Evolutionary conservation across 2,888 invertebrate genomes (phyloP).

Genomic region (Cotesia congregata): DNA sequence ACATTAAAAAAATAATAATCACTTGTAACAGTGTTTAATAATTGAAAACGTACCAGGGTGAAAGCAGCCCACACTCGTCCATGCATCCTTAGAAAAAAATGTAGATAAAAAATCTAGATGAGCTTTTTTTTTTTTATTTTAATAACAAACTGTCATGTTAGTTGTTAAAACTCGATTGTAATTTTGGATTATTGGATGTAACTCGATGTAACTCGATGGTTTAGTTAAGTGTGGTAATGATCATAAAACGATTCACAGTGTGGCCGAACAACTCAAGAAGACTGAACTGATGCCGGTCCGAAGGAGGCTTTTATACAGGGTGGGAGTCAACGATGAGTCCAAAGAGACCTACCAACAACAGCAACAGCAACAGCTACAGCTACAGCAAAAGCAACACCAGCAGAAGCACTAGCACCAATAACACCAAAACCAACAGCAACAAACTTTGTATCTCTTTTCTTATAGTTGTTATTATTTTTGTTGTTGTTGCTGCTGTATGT

Average conservation of each 20-base stretch:
- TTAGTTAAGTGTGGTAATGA: slow-evolving; percentile 41
- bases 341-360: slow-evolving; percentile 16
- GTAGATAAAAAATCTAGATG: neutral
- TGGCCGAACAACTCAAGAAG: slow-evolving; percentile 60
- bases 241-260: slow-evolving; percentile 51
- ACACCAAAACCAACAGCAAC: slow-evolving; percentile 53
- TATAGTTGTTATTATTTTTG: slow-evolving; percentile 43
- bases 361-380: too few relatives aligned
- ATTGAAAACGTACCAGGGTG: slow-evolving; percentile 58
- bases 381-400: slow-evolving; percentile 48
- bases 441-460: slow-evolving; percentile 56
- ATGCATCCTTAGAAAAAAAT: slow-evolving; percentile 52
- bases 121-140: slow-evolving; percentile 31
- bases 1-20: neutral
- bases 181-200: slow-evolving; percentile 10
- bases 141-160: neutral
- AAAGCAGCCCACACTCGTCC: slow-evolving; percentile 54
- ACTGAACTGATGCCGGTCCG: slow-evolving; percentile 61
- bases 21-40: slow-evolving; percentile 23
- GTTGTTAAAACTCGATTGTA: neutral
- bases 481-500: neutral
- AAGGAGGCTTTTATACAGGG: slow-evolving; percentile 65
- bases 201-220: slow-evolving; percentile 36
- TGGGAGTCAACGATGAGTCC: slow-evolving; percentile 61
- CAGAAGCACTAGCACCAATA: slow-evolving; percentile 27